These are phyloP conservation scores for Phania funesta DNA, from an alignment of 2,888 invertebrate species.

Conservation along the genomic window DNA sequence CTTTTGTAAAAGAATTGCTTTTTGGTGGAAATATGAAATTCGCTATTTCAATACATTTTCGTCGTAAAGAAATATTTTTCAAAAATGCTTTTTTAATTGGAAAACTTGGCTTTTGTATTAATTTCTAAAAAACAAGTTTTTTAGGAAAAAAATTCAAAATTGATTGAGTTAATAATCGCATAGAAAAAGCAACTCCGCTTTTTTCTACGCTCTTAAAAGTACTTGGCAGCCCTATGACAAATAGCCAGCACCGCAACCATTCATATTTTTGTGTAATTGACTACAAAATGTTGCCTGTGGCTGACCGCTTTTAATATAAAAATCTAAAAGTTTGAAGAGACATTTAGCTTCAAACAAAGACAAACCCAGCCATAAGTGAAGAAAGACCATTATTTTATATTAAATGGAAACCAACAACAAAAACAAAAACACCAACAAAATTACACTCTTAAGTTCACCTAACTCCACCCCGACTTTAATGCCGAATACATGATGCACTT, in stretches of 20 bases:
- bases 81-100: too few relatives aligned
- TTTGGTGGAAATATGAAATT: too few relatives aligned
- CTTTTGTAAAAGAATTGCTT: too few relatives aligned
- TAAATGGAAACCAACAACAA: slow-evolving; percentile 5
- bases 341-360: not conserved
- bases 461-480: slow-evolving; percentile 37
- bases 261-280: slow-evolving; percentile 47
- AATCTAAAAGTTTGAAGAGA: not conserved
- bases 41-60: too few relatives aligned
- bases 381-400: slow-evolving; percentile 47
- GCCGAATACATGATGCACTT: slow-evolving; percentile 31
- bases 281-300: slow-evolving; percentile 54
- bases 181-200: too few relatives aligned
- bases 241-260: not conserved
- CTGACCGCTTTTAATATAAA: slow-evolving; percentile 4
- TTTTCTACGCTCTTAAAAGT: not conserved
- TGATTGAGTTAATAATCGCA: too few relatives aligned
- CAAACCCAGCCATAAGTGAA: slow-evolving; percentile 29
- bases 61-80: too few relatives aligned
- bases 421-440: not conserved
- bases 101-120: too few relatives aligned
- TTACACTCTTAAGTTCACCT: slow-evolving; percentile 2
- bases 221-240: not conserved
- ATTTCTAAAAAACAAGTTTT: too few relatives aligned
- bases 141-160: too few relatives aligned